Conservation (phyloP, 2,113 vertebrate genomes). For the Psittacula cyanocephala region DNA sequence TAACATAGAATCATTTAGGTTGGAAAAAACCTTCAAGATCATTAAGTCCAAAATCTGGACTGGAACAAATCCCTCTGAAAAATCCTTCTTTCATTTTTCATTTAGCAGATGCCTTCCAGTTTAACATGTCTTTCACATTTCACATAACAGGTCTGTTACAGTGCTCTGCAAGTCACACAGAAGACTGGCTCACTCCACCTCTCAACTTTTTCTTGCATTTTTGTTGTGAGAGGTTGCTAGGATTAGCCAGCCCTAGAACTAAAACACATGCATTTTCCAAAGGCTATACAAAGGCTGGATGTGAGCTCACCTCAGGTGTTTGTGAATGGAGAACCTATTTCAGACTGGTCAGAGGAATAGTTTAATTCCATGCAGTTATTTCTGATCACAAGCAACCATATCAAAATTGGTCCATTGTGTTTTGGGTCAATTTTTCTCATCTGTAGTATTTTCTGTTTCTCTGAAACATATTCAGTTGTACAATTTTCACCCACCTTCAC, state of each 20-base stretch:
- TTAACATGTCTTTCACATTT: neutral
- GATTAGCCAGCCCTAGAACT: neutral
- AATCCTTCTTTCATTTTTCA: neutral
- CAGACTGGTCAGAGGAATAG: neutral
- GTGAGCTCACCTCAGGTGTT: neutral
- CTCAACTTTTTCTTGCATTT: neutral
- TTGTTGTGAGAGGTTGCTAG: neutral
- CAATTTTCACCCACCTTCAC: neutral
- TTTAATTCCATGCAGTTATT: neutral
- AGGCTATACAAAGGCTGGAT: neutral
- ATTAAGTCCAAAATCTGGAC: neutral
- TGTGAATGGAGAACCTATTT: neutral
- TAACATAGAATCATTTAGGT: neutral
- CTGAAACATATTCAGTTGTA: neutral
- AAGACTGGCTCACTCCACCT: neutral
- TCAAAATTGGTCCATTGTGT: neutral
- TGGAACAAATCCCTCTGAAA: neutral
- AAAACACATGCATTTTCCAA: rapidly evolving
- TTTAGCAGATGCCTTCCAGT: neutral
- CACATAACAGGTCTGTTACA: neutral
- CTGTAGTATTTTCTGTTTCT: neutral
- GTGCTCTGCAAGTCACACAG: neutral
- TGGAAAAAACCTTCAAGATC: neutral
- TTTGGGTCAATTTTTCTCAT: neutral
- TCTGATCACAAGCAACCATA: neutral